phyloP scores from a whole-genome alignment of 2,113 vertebrate genomes.

The Syngnathus scovelli region DNA sequence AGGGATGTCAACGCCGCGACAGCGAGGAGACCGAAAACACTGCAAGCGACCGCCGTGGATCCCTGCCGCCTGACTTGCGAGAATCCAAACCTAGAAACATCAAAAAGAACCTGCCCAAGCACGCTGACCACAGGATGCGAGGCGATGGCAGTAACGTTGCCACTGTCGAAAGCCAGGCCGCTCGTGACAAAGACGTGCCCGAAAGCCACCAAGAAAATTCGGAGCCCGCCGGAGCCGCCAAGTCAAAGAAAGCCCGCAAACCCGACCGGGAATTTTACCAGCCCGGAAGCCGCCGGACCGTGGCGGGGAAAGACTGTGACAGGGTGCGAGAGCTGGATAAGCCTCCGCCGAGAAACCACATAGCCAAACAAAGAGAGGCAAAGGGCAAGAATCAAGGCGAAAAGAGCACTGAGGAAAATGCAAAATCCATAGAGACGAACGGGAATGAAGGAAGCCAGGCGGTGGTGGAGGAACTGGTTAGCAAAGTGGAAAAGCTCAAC shows the following conservation, averaged over 20 bases:
- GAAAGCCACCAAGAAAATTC: constrained; percentile 31
- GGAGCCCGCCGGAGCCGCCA: constrained; percentile 53
- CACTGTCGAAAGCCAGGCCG: constrained; percentile 23
- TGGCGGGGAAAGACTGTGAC: constrained; percentile 59
- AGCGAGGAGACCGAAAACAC: constrained; percentile 52
- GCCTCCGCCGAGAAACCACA: constrained; percentile 25
- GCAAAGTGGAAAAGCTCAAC: constrained; percentile 74
- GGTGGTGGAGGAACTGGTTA: constrained; percentile 62
- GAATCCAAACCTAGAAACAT: constrained; percentile 15
- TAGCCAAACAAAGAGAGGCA: constrained; percentile 36
- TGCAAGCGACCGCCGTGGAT: constrained; percentile 17
- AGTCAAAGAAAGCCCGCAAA: constrained; percentile 79
- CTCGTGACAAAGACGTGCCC: constrained; percentile 20
- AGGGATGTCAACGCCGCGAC: constrained; percentile 62
- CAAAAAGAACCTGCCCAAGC: constrained; percentile 13
- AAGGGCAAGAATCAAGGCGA: constrained; percentile 26
- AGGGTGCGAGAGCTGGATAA: constrained; percentile 52
- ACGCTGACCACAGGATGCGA: constrained; percentile 16
- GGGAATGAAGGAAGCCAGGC: constrained; percentile 34
- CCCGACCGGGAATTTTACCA: constrained; percentile 93
- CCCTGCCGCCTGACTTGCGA: constrained; percentile 11
- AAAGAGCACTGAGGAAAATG: constrained; percentile 38
- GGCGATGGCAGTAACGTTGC: constrained; percentile 26
- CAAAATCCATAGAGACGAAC: constrained; percentile 30
- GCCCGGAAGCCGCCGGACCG: constrained; percentile 78